Evolutionary conservation across 2,888 invertebrate genomes (phyloP), one percentile per base, ranked within the genome.

Genomic region (Plagodis dolabraria): DNA sequence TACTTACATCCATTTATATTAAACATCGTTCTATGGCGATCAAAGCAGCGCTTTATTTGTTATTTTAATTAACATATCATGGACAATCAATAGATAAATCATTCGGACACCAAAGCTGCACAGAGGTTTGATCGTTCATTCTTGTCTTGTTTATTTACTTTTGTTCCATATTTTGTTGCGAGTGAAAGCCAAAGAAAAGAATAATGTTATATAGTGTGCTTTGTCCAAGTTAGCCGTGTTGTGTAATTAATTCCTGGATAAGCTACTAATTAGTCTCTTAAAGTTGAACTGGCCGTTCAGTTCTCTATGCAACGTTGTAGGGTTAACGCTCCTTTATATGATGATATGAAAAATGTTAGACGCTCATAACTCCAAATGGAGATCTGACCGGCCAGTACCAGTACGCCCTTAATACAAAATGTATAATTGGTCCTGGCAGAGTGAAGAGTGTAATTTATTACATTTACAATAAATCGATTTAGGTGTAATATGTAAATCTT

Each of bases 111-210:
- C 53, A 62, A 62, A 59, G 55, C 65, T 53, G 55, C 63, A 64
- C 61, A 69, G 69, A 71, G 65, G 66, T 60, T 72, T 71, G 77
- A 72, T 82, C 79, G 80, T 78, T 75, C 71, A 64, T 75, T 83
- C 45, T 51, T 47, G 43, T 11, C 43, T 48, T 56, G 82, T 86
- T 81, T 68, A 83, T 87, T 88, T 79, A 83, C 89, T 89, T 90
- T 89, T 85, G 91, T 89, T 91, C 91, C 90, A 87, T 80, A 53
- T 42, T 35, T 51, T 43, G 33, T 68, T 50, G 64, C 5, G 12
- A 36, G 63, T 70, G 71, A 69, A 70, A 73, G 65, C 70, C 57
- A 55, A 65, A 38, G 38, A 9, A 38, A 62, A 64, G 60, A 53
- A 64, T n/a, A n/a, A n/a, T n/a, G 62, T 55, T 55, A 47, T 54